Conservation (phyloP, 2,113 vertebrate species). For the Siniperca chuatsi region DNA sequence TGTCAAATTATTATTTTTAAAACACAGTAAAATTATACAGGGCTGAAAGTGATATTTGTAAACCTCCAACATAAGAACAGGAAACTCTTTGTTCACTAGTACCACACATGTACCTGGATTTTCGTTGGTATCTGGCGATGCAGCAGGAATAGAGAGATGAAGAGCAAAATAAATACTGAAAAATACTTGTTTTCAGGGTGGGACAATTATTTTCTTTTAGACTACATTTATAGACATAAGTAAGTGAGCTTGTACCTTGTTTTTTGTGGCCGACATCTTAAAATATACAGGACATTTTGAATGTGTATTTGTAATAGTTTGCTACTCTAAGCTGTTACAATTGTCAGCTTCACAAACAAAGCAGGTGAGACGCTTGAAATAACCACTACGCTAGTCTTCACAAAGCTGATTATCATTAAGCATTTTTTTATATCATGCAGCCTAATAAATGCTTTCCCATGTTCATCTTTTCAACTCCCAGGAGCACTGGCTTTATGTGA, state of each 20-base stretch:
- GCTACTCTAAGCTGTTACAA: background rate
- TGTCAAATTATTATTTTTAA: background rate
- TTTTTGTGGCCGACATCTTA: background rate
- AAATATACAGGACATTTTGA: background rate
- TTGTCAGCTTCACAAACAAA: background rate
- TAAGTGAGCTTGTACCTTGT: background rate
- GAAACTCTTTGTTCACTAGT: background rate
- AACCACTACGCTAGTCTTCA: background rate
- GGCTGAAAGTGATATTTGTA: background rate
- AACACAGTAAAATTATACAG: background rate
- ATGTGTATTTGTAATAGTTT: background rate
- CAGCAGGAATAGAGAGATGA: background rate
- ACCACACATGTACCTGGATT: background rate
- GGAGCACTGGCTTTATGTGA: slow-evolving; percentile 28
- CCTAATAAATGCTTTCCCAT: background rate
- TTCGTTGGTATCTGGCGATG: background rate
- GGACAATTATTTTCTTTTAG: background rate
- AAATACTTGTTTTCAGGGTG: background rate
- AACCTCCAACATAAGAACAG: background rate
- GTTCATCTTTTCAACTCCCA: slow-evolving; percentile 17
- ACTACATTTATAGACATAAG: background rate
- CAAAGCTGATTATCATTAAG: slow-evolving; percentile 22
- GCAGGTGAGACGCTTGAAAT: background rate
- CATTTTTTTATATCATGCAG: background rate
- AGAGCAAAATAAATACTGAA: background rate